Conservation (phyloP, 1,140 invertebrate species). For the Drosophila sp. region DNA sequence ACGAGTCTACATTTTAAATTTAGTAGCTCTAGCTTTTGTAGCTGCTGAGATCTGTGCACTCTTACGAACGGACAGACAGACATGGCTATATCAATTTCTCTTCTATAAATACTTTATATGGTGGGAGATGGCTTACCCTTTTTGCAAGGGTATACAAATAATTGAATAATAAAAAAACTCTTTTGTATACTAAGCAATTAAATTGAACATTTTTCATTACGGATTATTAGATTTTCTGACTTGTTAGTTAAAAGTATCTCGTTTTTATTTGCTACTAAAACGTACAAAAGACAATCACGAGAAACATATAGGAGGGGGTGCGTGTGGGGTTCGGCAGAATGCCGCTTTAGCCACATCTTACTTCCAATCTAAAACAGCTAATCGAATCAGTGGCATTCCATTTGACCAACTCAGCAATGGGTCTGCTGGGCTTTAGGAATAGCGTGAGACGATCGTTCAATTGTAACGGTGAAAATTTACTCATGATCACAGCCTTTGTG, state of each 20-base stretch:
- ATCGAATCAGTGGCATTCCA: constrained; percentile 76
- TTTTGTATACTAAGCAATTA: too few relatives aligned
- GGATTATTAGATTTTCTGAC: background rate
- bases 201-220: too few relatives aligned
- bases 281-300: constrained; percentile 58
- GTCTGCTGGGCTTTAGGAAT: constrained; percentile 77
- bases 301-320: constrained; percentile 6
- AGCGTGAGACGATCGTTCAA: constrained; percentile 73
- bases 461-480: constrained; percentile 76
- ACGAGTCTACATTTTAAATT: too few relatives aligned
- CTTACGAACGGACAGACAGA: too few relatives aligned
- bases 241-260: constrained; percentile 11
- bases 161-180: too few relatives aligned
- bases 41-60: too few relatives aligned
- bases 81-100: too few relatives aligned
- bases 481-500: constrained; percentile 73
- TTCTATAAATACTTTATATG: too few relatives aligned
- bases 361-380: constrained; percentile 72
- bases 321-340: background rate
- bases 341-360: constrained; percentile 59
- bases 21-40: too few relatives aligned
- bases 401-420: constrained; percentile 71
- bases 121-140: too few relatives aligned
- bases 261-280: constrained; percentile 76
- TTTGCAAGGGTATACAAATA: too few relatives aligned